Evolutionary conservation across 2,113 vertebrate genomes (phyloP), one percentile per base, ranked within the genome.

Genomic region (Falcunculus frontatus): DNA sequence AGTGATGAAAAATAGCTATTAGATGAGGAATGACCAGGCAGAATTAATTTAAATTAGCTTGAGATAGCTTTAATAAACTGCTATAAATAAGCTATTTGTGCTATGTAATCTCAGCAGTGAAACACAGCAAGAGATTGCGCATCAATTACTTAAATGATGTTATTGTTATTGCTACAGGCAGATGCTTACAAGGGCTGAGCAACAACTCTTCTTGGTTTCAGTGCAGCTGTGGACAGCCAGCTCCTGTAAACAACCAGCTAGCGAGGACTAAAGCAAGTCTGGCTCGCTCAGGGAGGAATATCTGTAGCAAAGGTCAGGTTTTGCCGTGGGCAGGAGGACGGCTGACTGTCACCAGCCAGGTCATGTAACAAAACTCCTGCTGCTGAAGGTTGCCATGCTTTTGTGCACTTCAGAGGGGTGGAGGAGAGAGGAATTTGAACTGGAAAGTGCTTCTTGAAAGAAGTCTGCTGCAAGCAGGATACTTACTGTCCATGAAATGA

Each of bases 1-100:
- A 65, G 63, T 65, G 42, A 70, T 16, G 23, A 94, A 74, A 52
- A 84, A 53, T 9, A 72, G 21, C 55, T 83, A 23, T 72, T 87
- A 52, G 73, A 20, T 2, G 7, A 86, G 41, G 44, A 92, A 75
- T 33, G 33, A 67, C 68, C 39, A 26, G n/a, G 63, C 30, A 60
- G 30, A 93, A 89, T 89, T 84, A 84, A 78, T 75, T 84, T 91
- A 76, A 82, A 91, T 90, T 85, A 87, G 41, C 42, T 80, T 27
- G 32, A 62, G 20, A 46, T 49, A 70, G 29, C 53, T 69, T 89
- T 93, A 89, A 91, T 89, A 73, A 89, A 46, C 50, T n/a, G 14
- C 57, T 75, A 46, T 72, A 89, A 84, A 69, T 89, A 73, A 84
- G 6, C 9, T 15, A 30, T 72, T 91, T 41, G 19, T 39, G 47